phyloP scores from a whole-genome alignment of 2,113 vertebrate genomes.

The Oophaga pumilio region DNA sequence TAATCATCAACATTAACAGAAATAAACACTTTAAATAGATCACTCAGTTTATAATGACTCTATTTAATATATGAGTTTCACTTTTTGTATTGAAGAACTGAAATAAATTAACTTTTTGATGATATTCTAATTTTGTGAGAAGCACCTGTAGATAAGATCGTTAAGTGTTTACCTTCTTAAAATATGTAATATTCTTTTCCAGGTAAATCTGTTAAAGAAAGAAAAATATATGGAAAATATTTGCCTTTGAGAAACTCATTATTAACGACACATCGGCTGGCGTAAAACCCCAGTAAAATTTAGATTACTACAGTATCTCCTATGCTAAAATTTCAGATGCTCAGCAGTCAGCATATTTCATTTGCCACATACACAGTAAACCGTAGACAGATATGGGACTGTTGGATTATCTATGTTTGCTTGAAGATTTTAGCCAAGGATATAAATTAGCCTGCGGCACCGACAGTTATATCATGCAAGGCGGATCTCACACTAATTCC shows the following conservation, averaged over 20 bases:
- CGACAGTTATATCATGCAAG: constrained; percentile 2
- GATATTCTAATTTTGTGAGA: too few species aligned
- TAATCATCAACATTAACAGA: too few species aligned
- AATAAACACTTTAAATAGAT: too few species aligned
- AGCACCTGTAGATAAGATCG: too few species aligned
- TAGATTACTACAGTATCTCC: not conserved
- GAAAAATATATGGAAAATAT: not conserved
- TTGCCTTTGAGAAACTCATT: not conserved
- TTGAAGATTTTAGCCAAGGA: constrained; percentile 36
- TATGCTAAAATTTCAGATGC: not conserved
- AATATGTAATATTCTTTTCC: not conserved
- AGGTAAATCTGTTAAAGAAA: not conserved
- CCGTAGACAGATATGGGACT: not conserved
- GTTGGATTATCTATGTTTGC: not conserved
- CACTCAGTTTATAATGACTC: too few species aligned
- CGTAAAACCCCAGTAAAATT: not conserved
- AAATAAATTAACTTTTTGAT: too few species aligned
- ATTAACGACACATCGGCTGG: not conserved
- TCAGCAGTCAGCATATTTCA: not conserved
- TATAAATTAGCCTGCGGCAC: constrained; percentile 13
- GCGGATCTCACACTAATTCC: constrained; percentile 30
- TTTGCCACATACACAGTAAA: not conserved
- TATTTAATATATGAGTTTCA: too few species aligned
- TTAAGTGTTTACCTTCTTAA: not conserved
- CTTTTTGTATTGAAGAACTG: too few species aligned